Evolutionary conservation across 2,113 vertebrate species (phyloP).

Genomic region (Podarcis raffonei): DNA sequence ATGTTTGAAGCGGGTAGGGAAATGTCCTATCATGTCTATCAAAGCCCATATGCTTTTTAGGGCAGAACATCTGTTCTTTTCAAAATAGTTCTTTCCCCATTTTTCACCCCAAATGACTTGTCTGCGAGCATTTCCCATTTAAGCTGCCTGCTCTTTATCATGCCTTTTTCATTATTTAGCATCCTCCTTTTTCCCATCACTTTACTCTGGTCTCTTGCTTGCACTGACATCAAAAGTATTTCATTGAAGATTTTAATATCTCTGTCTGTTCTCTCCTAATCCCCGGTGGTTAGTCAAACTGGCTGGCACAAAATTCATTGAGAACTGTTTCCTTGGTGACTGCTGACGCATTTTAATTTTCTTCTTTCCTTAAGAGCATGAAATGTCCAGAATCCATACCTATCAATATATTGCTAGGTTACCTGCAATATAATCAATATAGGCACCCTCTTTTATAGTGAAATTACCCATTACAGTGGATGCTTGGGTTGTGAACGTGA

Average conservation of each 20-base stretch:
- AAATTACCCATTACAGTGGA: not conserved
- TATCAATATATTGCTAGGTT: not conserved
- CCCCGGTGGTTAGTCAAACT: not conserved
- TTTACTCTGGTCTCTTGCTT: slow-evolving; percentile 6
- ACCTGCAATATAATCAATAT: not conserved
- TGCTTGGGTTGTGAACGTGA: too few relatives aligned
- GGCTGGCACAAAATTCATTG: not conserved
- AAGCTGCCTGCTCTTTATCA: slow-evolving; percentile 2
- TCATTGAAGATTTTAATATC: not conserved
- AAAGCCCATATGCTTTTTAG: not conserved
- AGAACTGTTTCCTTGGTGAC: not conserved
- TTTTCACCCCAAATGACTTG: not conserved
- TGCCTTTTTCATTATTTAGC: not conserved
- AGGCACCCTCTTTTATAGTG: not conserved
- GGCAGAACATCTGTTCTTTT: not conserved
- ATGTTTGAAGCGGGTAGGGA: slow-evolving; percentile 12
- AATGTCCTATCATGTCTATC: slow-evolving; percentile 1
- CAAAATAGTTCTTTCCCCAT: not conserved
- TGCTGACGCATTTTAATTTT: not conserved
- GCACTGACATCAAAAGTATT: not conserved
- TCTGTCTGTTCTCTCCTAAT: not conserved
- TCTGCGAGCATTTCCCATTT: not conserved
- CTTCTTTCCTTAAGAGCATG: not conserved
- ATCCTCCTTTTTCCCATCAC: not conserved
- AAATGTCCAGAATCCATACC: not conserved